phyloP scores from a whole-genome alignment of 2,888 invertebrate genomes.

The Pachydiplax longipennis region DNA sequence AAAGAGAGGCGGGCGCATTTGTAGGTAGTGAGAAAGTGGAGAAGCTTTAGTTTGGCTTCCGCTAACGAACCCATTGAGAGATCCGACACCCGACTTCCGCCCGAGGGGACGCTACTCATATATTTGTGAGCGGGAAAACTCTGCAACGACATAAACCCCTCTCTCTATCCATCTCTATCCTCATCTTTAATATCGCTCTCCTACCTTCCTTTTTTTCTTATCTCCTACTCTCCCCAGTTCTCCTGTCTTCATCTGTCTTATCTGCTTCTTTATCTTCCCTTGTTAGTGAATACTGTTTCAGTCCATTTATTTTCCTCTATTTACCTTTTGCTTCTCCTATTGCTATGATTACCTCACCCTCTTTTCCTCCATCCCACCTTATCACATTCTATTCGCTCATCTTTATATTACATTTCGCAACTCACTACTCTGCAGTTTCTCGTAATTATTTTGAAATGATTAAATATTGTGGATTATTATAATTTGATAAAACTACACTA shows the following conservation, averaged over 20 bases:
- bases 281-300: no score
- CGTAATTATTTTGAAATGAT: no score
- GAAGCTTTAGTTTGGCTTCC: conserved; percentile 21
- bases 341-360: no score
- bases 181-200: not conserved
- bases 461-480: no score
- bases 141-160: not conserved
- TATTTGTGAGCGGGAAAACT: not conserved
- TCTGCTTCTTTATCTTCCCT: no score
- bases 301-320: no score
- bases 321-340: no score
- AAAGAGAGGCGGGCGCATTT: conserved; percentile 10
- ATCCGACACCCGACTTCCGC: not conserved
- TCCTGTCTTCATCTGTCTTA: not conserved
- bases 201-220: not conserved
- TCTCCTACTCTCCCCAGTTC: not conserved
- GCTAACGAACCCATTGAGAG: conserved; percentile 34
- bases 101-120: not conserved
- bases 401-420: no score
- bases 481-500: no score
- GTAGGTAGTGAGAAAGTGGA: conserved; percentile 1
- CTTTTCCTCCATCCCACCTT: no score
- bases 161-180: not conserved
- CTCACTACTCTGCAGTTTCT: no score
- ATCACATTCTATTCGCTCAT: no score